Conservation (phyloP, 2,888 invertebrate genomes). For the Hypomecis punctinalis region DNA sequence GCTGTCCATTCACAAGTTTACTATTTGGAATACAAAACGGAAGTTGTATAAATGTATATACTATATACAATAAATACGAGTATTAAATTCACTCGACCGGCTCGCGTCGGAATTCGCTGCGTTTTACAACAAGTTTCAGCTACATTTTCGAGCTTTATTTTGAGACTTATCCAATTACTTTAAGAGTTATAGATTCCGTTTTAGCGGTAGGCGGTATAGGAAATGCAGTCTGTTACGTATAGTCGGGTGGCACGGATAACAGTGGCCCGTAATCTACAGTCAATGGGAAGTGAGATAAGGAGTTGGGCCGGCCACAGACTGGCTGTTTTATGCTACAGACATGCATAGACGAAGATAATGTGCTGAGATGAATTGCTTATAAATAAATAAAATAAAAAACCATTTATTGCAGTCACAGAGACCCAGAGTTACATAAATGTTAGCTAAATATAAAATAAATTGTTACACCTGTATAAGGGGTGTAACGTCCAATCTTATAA, state of each 20-base stretch:
- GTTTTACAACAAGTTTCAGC: neutral
- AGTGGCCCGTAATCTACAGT: constrained; percentile 56
- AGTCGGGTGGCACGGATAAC: constrained; percentile 15
- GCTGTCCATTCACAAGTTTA: constrained; percentile 31
- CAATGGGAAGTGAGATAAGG: constrained; percentile 63
- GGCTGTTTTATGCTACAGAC: constrained; percentile 10
- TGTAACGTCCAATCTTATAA: no score
- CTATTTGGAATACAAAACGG: constrained; percentile 1
- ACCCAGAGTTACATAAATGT: no score
- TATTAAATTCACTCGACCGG: neutral
- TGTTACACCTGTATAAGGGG: no score
- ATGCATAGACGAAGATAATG: constrained; percentile 12
- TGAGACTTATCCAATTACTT: neutral
- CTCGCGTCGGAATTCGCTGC: constrained; percentile 2
- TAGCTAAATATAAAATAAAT: no score
- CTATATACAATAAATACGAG: no score
- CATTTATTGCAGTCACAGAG: no score
- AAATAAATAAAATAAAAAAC: no score
- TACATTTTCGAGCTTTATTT: constrained; percentile 1
- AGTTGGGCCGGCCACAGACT: constrained; percentile 24
- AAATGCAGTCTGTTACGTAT: constrained; percentile 30
- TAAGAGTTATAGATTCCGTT: neutral
- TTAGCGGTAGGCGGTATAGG: constrained; percentile 17
- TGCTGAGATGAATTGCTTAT: neutral
- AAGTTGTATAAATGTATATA: neutral